phyloP scores from a whole-genome alignment of 1,140 invertebrate species.

The Drosophila burlai region DNA sequence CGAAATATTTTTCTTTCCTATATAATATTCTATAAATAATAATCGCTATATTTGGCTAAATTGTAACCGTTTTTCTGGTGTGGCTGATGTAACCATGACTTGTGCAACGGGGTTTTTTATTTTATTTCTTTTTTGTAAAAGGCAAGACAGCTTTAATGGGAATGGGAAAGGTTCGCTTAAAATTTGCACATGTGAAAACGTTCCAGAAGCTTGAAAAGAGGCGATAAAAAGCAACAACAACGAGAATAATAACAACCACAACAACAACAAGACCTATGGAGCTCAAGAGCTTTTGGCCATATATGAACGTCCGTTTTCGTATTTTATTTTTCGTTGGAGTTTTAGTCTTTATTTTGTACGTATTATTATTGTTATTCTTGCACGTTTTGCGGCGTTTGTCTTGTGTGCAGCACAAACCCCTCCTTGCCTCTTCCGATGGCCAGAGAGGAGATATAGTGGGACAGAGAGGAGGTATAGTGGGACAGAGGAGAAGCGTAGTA shows the following conservation, averaged over 20 bases:
- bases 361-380: slow-evolving; percentile 61
- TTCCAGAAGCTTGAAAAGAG: slow-evolving; percentile 30
- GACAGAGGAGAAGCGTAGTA: not conserved
- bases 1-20: not conserved
- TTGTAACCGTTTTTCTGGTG: not conserved
- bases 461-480: not conserved
- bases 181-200: slow-evolving; percentile 70
- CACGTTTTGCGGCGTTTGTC: slow-evolving; percentile 62
- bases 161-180: slow-evolving; percentile 38
- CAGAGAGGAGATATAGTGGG: not conserved
- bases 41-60: not conserved
- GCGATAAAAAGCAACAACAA: slow-evolving; percentile 42
- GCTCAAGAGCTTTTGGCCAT: slow-evolving; percentile 50
- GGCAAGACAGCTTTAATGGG: slow-evolving; percentile 17
- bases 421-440: slow-evolving; percentile 1
- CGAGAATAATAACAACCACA: slow-evolving; percentile 2
- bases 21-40: not conserved
- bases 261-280: slow-evolving; percentile 7
- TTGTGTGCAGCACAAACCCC: slow-evolving; percentile 21
- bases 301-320: slow-evolving; percentile 66
- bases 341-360: slow-evolving; percentile 26
- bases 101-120: not conserved
- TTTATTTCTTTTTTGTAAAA: not conserved
- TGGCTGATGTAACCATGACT: not conserved
- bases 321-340: slow-evolving; percentile 54